Conservation (phyloP, 2,113 vertebrate genomes). For the Cyprinodon brontotheroides region DNA sequence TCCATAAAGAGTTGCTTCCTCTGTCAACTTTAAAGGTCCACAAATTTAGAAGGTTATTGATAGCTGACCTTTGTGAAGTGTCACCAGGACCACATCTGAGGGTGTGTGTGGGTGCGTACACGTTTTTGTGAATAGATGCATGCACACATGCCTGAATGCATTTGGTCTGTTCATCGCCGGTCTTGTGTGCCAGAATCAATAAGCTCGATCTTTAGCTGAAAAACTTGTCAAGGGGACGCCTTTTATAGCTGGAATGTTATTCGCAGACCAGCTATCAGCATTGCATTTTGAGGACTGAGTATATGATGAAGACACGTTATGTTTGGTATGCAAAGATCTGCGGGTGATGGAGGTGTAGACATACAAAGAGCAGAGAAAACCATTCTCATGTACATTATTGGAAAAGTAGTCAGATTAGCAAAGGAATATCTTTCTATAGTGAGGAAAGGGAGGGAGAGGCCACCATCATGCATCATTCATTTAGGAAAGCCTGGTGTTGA, state of each 20-base stretch:
- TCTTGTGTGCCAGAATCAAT: slow-evolving; percentile 39
- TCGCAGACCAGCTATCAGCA: slow-evolving; percentile 32
- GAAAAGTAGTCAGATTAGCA: slow-evolving; percentile 15
- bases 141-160: slow-evolving; percentile 26
- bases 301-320: slow-evolving; percentile 44
- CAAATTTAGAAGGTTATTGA: slow-evolving; percentile 68
- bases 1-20: slow-evolving; percentile 23
- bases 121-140: slow-evolving; percentile 4
- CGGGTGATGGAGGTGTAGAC: slow-evolving; percentile 33
- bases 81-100: slow-evolving; percentile 54
- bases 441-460: neutral
- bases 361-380: neutral
- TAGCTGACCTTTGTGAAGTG: slow-evolving; percentile 68
- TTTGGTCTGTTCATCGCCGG: slow-evolving; percentile 62
- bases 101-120: slow-evolving; percentile 19
- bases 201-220: slow-evolving; percentile 42
- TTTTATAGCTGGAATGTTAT: slow-evolving; percentile 57
- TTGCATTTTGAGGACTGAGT: slow-evolving; percentile 18
- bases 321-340: slow-evolving; percentile 44
- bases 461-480: slow-evolving; percentile 15
- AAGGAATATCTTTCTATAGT: slow-evolving; percentile 24
- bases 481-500: slow-evolving; percentile 35
- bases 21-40: slow-evolving; percentile 45
- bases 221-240: slow-evolving; percentile 55
- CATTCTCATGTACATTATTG: slow-evolving; percentile 6